Base-by-base conservation (phyloP, 1,140 invertebrate genomes). In the Dryas iulia region DNA sequence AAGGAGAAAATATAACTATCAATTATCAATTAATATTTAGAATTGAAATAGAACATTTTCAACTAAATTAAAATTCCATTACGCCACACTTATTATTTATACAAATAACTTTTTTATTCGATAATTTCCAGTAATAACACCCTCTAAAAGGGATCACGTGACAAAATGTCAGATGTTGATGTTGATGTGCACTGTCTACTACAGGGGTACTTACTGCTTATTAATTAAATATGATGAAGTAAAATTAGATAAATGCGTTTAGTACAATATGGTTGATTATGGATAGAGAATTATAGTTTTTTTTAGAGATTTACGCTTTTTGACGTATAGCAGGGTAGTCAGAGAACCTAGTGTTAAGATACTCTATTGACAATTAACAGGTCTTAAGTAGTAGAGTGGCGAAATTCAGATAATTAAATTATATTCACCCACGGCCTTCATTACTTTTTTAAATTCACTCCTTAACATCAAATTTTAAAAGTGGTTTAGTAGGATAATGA, bases 71-170 rank as follows among this genome's bases (percentile, higher is more conserved):
- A 84, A 82, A 78, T 78, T 62, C 72, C 83, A 87, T 88, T 72
- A 83, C 69, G 58, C 76, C 74, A 73, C 84, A 71, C 84, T 87
- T 79, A 58, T 59, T 86, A 71, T 84, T 87, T 79, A 58, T 59
- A 78, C 71, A 81, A 90, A 90, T 87, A 81, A 77, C 79, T 84
- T 90, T 88, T 90, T 89, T 85, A 89, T 89, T 82, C 74, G 79
- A 84, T 90, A 89, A 90, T 90, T 87, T 79, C 80, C 79, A 79
- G 59, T 83, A 81, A 87, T 81, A 76, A 77, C 72, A 52, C 69
- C 82, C 71, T 83, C 83, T 84, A 79, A 78, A 74, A 75, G 74
- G 77, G 82, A 86, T 90, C 83, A 89, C 88, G 83, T 90, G 86
- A 90, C 87, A 90, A 87, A 47, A 82, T 86, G 80, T 86, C 86